Evolutionary conservation across 2,888 invertebrate genomes (phyloP), one percentile per base, ranked within the genome.

Genomic region (Polia nebulosa): DNA sequence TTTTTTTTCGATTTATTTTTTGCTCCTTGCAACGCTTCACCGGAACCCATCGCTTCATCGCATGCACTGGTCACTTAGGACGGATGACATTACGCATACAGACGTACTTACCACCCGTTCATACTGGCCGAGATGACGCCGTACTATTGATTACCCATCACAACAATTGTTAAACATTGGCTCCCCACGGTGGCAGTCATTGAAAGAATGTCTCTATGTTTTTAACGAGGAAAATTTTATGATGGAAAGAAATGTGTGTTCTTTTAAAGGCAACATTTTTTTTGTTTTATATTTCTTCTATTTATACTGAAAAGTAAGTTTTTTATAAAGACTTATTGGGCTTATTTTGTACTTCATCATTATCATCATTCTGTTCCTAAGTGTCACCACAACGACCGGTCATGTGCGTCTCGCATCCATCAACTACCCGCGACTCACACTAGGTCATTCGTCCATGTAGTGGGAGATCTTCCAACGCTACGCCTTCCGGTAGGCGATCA

Each of bases 81-180:
- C 34, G 20, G 17, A 41, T 3, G 11, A 11, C n/a, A 20, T 39
- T 13, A 29, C 15, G 39, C 41, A n/a, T 8, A 39, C 4, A 41
- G n/a, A 15, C 17, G 17, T 5, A 9, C 17, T 13, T 5, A 9
- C n/a, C 34, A 62, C 29, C 22, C 25, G 13, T 11, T 36, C 13
- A 27, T 34, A 53, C 47, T n/a, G 32, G 81, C 73, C 72, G 79
- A 83, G 83, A 87, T 87, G 84, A 74, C 81, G 69, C 62, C 62
- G 17, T 53, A 36, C 52, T 44, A 84, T 85, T 83, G 83, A 86
- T 85, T 72, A 82, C 65, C 74, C 76, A 85, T 86, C 85, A 85
- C 84, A 90, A 90, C 90, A 91, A 85, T 84, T 85, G 68, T 80
- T 58, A 60, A 57, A 63, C 63, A 63, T 56, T 63, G 57, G 49